Percentiles rank a stretch among this genome's conserved stretches.
These are phyloP conservation scores for Lophius americanus DNA, from an alignment of 2,797 vertebrate genomes.

Conservation along the genomic window DNA sequence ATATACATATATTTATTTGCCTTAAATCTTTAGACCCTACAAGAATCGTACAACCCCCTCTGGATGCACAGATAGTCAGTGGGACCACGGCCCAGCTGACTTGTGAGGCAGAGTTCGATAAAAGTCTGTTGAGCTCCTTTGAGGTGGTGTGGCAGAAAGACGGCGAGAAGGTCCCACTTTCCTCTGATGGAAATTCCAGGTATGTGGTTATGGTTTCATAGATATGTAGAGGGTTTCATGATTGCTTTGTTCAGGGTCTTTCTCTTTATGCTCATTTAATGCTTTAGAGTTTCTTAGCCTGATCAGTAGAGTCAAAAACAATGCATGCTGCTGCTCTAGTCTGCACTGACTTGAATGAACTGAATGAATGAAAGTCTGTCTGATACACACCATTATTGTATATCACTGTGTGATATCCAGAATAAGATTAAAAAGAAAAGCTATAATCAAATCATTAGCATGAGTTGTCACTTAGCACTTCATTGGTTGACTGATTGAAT, in stretches of 20 bases:
- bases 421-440: background rate
- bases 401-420: background rate
- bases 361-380: background rate
- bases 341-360: background rate
- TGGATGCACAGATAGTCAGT: constrained; percentile 78
- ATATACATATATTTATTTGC: background rate
- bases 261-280: constrained; percentile 5
- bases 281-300: too few relatives aligned
- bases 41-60: constrained; percentile 81
- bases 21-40: constrained; percentile 84
- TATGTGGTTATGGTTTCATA: constrained; percentile 52
- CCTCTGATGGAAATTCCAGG: constrained; percentile 81
- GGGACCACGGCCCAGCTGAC: constrained; percentile 81
- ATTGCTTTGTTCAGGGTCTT: background rate
- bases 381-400: background rate
- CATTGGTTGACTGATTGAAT: background rate
- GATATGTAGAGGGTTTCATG: constrained; percentile 2
- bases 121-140: constrained; percentile 79
- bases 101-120: constrained; percentile 85
- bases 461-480: background rate
- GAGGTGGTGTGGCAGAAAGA: constrained; percentile 77
- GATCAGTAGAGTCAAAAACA: too few relatives aligned
- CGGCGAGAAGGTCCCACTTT: constrained; percentile 77
- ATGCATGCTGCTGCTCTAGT: background rate
- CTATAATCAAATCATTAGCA: background rate